These are phyloP conservation scores for Trachelus stipa DNA, from an alignment of 2,888 invertebrate genomes.

Conservation along the genomic window DNA sequence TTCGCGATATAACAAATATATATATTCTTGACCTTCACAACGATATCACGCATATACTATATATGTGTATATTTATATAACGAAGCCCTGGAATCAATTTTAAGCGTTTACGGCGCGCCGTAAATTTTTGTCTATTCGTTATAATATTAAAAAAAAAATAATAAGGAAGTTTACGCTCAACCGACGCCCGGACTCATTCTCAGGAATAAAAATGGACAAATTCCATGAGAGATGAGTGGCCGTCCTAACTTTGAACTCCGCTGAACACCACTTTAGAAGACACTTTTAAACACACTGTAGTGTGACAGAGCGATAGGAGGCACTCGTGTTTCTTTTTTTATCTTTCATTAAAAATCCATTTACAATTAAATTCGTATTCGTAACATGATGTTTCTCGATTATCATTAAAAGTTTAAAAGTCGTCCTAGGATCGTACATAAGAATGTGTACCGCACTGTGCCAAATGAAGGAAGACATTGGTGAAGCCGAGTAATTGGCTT, in stretches of 20 bases:
- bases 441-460: neutral
- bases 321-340: neutral
- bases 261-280: neutral
- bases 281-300: neutral
- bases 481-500: neutral
- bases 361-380: neutral
- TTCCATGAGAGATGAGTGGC: neutral
- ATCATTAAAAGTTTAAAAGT: neutral
- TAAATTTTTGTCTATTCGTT: conserved; percentile 5
- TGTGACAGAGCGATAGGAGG: neutral
- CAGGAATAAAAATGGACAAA: neutral
- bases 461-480: neutral
- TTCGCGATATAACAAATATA: neutral
- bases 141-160: neutral
- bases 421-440: neutral
- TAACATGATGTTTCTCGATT: neutral
- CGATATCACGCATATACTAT: neutral
- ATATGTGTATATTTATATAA: neutral
- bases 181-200: neutral
- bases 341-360: neutral
- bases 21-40: neutral
- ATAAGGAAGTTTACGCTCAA: too few species aligned
- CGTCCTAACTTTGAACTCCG: neutral
- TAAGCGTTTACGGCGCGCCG: neutral
- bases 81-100: neutral